Percentiles rank a stretch among this genome's conserved stretches.
Evolutionary conservation across 92 coral and sea anemone species (phyloP).

Genomic region (Desmophyllum pertusum): DNA sequence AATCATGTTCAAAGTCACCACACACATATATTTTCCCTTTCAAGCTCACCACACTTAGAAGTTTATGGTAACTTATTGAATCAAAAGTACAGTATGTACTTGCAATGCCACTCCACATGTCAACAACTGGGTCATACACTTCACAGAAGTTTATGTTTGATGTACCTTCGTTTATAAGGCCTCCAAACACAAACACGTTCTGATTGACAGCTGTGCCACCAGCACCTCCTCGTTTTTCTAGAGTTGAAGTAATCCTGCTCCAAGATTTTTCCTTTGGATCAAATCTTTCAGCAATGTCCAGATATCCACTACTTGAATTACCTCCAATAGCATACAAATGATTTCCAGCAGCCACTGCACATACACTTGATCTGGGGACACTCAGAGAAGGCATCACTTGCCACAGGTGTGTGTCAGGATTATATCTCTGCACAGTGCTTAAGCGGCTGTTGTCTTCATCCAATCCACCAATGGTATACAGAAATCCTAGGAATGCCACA

Average conservation of each 20-base stretch:
- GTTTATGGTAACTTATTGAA: background rate
- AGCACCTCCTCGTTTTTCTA: background rate
- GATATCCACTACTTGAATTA: background rate
- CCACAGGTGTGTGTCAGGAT: background rate
- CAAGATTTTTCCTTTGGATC: background rate
- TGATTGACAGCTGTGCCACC: background rate
- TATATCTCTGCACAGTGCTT: background rate
- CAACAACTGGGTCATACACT: background rate
- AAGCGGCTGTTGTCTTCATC: background rate
- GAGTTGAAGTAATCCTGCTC: background rate
- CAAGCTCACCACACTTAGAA: background rate
- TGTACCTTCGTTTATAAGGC: background rate
- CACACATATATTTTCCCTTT: background rate
- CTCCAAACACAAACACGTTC: background rate
- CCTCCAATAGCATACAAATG: slow-evolving; percentile 10
- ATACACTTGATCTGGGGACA: background rate
- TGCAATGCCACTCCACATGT: background rate
- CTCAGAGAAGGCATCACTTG: background rate
- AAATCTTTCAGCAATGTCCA: background rate
- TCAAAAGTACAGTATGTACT: background rate
- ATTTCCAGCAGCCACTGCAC: background rate
- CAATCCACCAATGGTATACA: background rate
- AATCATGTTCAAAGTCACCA: background rate
- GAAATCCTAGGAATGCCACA: background rate
- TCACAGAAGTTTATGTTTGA: background rate